phyloP scores from a whole-genome alignment of 2,888 invertebrate genomes.

The Morpho deidamia region DNA sequence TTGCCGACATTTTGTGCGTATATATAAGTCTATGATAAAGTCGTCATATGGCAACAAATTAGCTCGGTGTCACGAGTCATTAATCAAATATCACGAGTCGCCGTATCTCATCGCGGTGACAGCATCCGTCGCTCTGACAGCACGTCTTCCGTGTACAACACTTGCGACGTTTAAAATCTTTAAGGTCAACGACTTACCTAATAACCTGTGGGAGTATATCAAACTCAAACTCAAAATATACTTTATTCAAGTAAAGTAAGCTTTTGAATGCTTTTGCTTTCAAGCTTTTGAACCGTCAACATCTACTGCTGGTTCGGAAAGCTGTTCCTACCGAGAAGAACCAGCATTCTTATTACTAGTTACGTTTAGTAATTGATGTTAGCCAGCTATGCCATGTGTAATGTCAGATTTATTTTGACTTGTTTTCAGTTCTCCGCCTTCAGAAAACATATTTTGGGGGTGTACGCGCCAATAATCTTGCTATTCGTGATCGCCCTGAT shows the following conservation, averaged over 20 bases:
- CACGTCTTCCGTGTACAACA: conserved; percentile 8
- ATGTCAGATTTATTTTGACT: conserved; percentile 4
- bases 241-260: no score
- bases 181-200: neutral
- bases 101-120: conserved; percentile 20
- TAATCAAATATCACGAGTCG: conserved; percentile 24
- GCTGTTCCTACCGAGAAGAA: no score
- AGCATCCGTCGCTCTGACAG: conserved; percentile 16
- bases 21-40: no score
- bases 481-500: conserved; percentile 85
- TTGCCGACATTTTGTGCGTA: no score
- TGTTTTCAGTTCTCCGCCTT: conserved; percentile 84
- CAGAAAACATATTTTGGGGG: conserved; percentile 86
- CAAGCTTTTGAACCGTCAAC: no score
- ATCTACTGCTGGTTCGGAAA: no score
- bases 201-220: no score
- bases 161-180: neutral
- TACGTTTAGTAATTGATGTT: no score
- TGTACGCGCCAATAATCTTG: conserved; percentile 85
- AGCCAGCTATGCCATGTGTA: no score
- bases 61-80: conserved; percentile 25
- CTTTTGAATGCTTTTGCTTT: no score
- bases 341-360: no score
- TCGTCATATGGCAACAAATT: conserved; percentile 29
- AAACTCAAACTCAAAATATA: no score